Conservation (phyloP, 2,113 vertebrate genomes). For the Phodopus roborovskii region DNA sequence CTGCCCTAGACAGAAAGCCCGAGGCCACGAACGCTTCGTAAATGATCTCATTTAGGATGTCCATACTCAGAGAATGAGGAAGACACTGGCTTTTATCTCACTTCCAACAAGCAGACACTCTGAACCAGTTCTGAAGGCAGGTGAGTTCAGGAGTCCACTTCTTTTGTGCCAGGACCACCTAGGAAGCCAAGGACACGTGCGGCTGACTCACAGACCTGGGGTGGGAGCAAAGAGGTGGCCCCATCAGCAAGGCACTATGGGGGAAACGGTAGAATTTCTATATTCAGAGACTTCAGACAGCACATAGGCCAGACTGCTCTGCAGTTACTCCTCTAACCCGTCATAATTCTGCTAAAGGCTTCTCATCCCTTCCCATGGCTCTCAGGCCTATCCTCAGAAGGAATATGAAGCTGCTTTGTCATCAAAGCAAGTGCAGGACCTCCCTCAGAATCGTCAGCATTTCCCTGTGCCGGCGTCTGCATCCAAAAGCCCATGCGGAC, state of each 20-base stretch:
- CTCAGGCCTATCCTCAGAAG: not conserved
- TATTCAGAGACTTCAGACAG: not conserved
- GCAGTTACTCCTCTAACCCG: not conserved
- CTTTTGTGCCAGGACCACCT: not conserved
- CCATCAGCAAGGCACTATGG: not conserved
- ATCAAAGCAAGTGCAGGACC: not conserved
- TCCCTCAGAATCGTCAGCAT: not conserved
- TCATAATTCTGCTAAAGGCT: not conserved
- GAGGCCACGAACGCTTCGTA: not conserved
- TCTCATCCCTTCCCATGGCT: not conserved
- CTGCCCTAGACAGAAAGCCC: rapidly evolving
- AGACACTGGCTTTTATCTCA: not conserved
- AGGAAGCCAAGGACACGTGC: not conserved
- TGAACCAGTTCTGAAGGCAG: not conserved
- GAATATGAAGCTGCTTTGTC: not conserved
- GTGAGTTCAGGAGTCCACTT: not conserved
- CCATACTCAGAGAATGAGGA: not conserved
- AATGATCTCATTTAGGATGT: not conserved
- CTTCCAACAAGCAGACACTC: not conserved
- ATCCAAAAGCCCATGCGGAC: not conserved
- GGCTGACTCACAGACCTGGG: not conserved
- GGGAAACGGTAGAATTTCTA: not conserved
- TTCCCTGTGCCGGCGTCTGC: not conserved
- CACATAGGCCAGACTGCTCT: not conserved
- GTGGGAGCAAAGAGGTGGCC: not conserved